Conservation (phyloP, 2,113 vertebrate species). For the Neolamprologus hecqui region DNA sequence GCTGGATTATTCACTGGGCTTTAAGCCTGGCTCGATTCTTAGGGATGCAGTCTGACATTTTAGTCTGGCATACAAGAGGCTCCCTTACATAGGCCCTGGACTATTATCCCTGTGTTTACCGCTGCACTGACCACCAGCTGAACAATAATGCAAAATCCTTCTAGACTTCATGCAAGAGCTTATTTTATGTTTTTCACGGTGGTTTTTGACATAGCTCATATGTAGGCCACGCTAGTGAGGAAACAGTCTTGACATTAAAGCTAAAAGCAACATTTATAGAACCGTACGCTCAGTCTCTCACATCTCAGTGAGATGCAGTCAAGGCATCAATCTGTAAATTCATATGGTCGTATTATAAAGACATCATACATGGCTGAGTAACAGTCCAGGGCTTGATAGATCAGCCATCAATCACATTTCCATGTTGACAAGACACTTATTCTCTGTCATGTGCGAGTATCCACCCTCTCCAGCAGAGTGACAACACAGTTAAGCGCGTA, state of each 20-base stretch:
- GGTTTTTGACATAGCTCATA: neutral
- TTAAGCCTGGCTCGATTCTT: constrained; percentile 17
- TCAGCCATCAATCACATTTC: constrained; percentile 42
- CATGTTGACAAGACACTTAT: constrained; percentile 31
- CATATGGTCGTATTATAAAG: constrained; percentile 14
- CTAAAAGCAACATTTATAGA: neutral
- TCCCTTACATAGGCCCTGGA: constrained; percentile 33
- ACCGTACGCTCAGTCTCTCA: neutral
- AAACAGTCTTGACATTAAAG: neutral
- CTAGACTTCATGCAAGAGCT: constrained; percentile 15
- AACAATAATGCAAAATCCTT: constrained; percentile 33
- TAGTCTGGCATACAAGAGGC: constrained; percentile 39
- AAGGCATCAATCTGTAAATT: constrained; percentile 1
- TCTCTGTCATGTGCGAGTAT: neutral
- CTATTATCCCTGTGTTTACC: constrained; percentile 53
- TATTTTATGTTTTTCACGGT: constrained; percentile 14
- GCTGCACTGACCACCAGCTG: constrained; percentile 41
- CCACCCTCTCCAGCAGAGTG: neutral
- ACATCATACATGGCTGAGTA: constrained; percentile 37
- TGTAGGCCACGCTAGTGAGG: neutral
- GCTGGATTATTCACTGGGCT: constrained; percentile 55
- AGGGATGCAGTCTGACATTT: constrained; percentile 55
- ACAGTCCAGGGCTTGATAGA: constrained; percentile 10
- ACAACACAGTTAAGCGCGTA: neutral
- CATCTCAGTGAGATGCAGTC: neutral